Evolutionary conservation across 2,797 vertebrate genomes (phyloP).

Genomic region (Sebastes reedi): DNA sequence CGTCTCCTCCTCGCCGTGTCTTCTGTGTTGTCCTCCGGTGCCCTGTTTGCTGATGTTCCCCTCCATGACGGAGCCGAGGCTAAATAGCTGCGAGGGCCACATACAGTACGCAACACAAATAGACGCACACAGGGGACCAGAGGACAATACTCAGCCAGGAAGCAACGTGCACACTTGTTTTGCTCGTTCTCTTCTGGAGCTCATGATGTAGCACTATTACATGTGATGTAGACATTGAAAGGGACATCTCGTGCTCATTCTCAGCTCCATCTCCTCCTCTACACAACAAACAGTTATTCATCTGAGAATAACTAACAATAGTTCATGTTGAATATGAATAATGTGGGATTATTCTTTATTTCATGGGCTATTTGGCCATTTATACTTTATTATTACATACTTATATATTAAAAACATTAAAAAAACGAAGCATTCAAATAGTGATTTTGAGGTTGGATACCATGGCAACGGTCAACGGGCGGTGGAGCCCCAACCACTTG

Average conservation of each 20-base stretch:
- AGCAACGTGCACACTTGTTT: constrained; percentile 10
- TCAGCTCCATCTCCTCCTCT: no score
- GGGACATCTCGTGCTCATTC: neutral
- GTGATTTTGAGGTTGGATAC: no score
- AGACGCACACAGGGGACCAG: constrained; percentile 10
- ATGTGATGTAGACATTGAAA: neutral
- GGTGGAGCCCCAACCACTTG: no score
- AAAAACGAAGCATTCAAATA: no score
- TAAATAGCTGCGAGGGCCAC: constrained; percentile 18
- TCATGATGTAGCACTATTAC: neutral
- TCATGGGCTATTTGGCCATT: no score
- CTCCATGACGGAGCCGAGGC: constrained; percentile 25
- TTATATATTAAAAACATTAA: no score
- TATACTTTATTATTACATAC: no score
- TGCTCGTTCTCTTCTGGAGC: neutral
- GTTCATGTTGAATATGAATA: no score
- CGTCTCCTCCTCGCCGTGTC: constrained; percentile 3
- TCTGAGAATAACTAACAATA: no score
- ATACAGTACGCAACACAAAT: neutral
- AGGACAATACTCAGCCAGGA: constrained; percentile 20
- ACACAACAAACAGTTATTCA: no score
- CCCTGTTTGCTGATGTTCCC: constrained; percentile 28
- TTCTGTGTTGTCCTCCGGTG: constrained; percentile 6
- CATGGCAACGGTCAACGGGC: no score
- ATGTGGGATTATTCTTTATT: no score